These are phyloP conservation scores for Schlechtendalia chinensis DNA, from an alignment of 1,140 invertebrate species.

Conservation along the genomic window DNA sequence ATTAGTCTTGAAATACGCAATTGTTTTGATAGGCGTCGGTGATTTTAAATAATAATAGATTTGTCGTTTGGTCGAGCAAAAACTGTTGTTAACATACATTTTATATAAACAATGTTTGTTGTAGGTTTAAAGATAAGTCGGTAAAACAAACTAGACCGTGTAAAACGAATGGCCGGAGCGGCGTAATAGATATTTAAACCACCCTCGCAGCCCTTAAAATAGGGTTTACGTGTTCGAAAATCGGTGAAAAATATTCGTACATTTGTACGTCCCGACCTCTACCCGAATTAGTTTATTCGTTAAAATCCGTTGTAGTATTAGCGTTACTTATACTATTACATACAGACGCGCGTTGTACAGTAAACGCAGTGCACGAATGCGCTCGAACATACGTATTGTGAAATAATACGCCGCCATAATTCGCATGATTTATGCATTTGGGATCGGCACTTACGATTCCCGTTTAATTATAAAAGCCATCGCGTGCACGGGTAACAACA, in stretches of 20 bases:
- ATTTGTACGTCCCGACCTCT: too few species aligned
- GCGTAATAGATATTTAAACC: too few species aligned
- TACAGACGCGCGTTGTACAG: too few species aligned
- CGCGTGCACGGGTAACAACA: background rate
- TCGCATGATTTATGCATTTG: background rate
- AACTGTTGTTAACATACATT: background rate
- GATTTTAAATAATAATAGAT: too few species aligned
- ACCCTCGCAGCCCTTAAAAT: background rate
- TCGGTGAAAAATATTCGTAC: background rate
- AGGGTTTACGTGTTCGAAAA: background rate
- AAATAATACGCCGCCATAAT: background rate
- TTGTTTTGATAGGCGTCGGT: too few species aligned
- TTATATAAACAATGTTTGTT: background rate
- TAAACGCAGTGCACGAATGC: too few species aligned
- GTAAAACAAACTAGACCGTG: background rate
- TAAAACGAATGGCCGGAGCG: background rate
- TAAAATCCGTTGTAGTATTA: background rate
- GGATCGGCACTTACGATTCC: background rate
- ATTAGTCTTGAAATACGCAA: too few species aligned
- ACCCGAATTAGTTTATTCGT: background rate
- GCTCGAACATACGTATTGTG: too few species aligned
- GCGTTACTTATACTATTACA: background rate
- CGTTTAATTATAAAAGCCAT: constrained; percentile 14
- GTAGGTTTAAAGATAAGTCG: background rate
- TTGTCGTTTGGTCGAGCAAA: background rate